Evolutionary conservation across 2,113 vertebrate species (phyloP), one percentile per base, ranked within the genome.

Genomic region (Lepus timidus): DNA sequence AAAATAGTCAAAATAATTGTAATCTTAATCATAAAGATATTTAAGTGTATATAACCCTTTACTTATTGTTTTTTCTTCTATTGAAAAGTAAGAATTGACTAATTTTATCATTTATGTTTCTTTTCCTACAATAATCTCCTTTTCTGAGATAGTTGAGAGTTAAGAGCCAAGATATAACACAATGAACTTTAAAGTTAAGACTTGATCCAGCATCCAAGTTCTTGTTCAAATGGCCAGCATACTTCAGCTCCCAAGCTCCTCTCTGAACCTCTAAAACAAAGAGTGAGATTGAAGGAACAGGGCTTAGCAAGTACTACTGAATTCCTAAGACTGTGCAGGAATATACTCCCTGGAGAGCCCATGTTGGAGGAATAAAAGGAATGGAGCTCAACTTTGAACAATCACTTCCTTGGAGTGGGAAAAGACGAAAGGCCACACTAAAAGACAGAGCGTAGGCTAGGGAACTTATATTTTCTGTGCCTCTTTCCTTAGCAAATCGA

Each of bases 1-100:
- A 64, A 88, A 79, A 71, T 79, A 36, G 39, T 62, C 64, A 71
- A 39, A 49, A 58, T 88, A 89, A 68, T 81, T 61, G 58, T 11
- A 58, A 10, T 23, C 3, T 88, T 81, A 76, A 89, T 61, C 8
- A 29, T 49, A 73, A 87, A 29, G 17, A 17, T 13, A 75, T 3
- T 22, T 76, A 55, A 17, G 8, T 71, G 83, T 25, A 39, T 52
- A 52, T 64, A 49, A 61, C 2, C 22, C 11, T 33, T 65, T 36
- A 33, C 3, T 58, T 31, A 10, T 33, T 58, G 7, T 62, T 70
- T 70, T 92, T 14, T 88, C 39, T 78, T 39, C 9, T n/a, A 62
- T 70, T 25, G 9, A 3, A 8, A 68, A 68, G 39, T 7, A 20
- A 44, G 6, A 27, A 70, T 62, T 81, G 33, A 67, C 25, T 36